Base-by-base conservation (phyloP, 2,113 vertebrate genomes). In the Rhinoderma darwinii region DNA sequence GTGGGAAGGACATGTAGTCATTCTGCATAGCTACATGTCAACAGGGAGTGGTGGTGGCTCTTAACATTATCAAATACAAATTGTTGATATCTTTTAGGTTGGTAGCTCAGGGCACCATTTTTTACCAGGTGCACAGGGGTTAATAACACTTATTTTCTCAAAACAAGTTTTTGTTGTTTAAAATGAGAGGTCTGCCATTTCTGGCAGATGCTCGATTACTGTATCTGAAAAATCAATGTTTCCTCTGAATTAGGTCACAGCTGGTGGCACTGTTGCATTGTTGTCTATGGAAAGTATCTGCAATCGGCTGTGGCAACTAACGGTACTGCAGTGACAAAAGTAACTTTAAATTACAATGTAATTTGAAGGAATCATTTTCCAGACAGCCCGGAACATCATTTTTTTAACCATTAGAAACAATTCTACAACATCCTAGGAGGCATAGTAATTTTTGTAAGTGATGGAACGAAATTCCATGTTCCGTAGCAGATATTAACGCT, bases 321-420 rank as follows among this genome's bases (percentile, higher is more conserved):
- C 18, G 68, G 68, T 72, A 72, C 68, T 72, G 68, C 68, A 72
- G 37, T 10, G 4, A 25, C 35, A 39, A 41, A 72, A 72, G 68
- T 72, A 72, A 72, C 68, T 72, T 72, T 41, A 72, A 72, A 72
- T 72, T 72, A 72, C 68, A 72, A 41, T 72, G 68, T 72, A 39
- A 72, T 72, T 72, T 72, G 37, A 41, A 41, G 68, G 4, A 72
- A 12, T 20, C 41, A 41, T 72, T 20, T 72, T 25, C 68, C 68
- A 41, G 68, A 39, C 25, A 41, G 20, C 68, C 15, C 37, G 25
- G 37, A 41, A 72, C 35, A 6, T 72, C 68, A 72, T 72, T 72
- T 72, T 72, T 72, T 72, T 72, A 41, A 41, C 68, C 68, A 72
- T 72, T 72, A 72, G 35, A 72, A 41, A 41, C 68, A 72, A 72